Conservation (phyloP, 2,113 vertebrate genomes). For the Dolichotis patagonum region DNA sequence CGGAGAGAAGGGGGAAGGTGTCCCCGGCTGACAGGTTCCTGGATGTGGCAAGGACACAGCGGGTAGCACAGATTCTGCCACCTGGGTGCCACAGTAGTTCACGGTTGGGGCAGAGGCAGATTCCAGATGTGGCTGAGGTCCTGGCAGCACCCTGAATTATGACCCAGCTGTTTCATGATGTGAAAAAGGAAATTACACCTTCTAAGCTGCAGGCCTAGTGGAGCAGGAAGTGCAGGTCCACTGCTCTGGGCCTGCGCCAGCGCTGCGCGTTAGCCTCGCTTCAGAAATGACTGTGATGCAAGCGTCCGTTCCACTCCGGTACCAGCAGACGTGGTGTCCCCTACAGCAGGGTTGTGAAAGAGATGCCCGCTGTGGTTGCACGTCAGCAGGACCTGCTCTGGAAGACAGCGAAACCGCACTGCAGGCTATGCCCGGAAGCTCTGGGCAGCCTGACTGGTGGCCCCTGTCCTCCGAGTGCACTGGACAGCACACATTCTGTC, state of each 20-base stretch:
- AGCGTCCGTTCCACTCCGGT: not conserved
- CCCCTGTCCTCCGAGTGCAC: not conserved
- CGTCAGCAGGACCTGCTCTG: not conserved
- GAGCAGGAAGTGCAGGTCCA: not conserved
- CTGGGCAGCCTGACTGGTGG: accelerated
- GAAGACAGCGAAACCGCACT: not conserved
- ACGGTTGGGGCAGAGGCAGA: not conserved
- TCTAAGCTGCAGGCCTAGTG: not conserved
- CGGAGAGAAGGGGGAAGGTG: not conserved
- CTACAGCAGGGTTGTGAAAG: conserved; percentile 70
- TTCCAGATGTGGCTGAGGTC: accelerated
- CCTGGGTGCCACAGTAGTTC: no score
- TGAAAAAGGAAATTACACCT: not conserved
- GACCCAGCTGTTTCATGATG: not conserved
- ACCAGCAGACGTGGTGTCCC: conserved; percentile 72
- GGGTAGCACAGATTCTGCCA: not conserved
- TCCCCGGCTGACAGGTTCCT: not conserved
- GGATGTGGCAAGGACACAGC: no score
- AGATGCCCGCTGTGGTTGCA: conserved; percentile 34
- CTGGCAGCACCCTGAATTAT: accelerated
- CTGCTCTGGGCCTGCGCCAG: not conserved
- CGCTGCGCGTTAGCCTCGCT: not conserved
- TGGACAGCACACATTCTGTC: accelerated
- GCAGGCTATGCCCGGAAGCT: not conserved
- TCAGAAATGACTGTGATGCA: not conserved